phyloP scores from a whole-genome alignment of 2,888 invertebrate species.

The Thelaira solivaga region DNA sequence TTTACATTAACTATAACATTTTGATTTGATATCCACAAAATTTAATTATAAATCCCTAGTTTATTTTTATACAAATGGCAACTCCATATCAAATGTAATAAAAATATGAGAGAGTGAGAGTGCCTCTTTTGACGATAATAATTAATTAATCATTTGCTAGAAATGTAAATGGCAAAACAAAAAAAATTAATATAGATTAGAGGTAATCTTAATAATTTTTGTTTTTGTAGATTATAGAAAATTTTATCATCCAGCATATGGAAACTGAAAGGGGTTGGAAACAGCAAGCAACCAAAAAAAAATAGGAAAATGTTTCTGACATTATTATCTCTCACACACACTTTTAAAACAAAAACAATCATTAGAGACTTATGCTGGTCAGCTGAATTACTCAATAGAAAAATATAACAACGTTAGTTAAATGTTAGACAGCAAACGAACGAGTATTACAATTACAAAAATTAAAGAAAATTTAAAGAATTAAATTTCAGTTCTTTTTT shows the following conservation, averaged over 20 bases:
- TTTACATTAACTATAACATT: too few species aligned
- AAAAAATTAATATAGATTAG: too few species aligned
- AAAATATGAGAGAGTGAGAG: not conserved
- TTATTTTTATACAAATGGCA: too few species aligned
- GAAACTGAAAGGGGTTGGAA: slow-evolving; percentile 36
- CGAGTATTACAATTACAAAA: slow-evolving; percentile 23
- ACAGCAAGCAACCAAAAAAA: not conserved
- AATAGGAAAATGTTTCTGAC: too few species aligned
- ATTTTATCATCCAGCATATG: slow-evolving; percentile 26
- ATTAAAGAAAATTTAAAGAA: not conserved
- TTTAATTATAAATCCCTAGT: too few species aligned
- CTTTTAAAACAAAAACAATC: slow-evolving; percentile 1
- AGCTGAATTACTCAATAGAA: slow-evolving; percentile 27
- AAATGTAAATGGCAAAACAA: not conserved
- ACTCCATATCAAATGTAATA: too few species aligned
- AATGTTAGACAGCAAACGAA: slow-evolving; percentile 40
- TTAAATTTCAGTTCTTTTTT: not conserved
- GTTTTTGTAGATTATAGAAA: not conserved
- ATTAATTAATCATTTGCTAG: slow-evolving; percentile 7
- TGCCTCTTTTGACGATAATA: not conserved
- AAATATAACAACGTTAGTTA: slow-evolving; percentile 45
- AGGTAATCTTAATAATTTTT: too few species aligned
- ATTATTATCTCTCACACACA: not conserved
- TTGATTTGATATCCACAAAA: too few species aligned
- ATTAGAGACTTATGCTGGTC: slow-evolving; percentile 28